Percentiles rank a stretch among this genome's conserved stretches.
Conservation (phyloP, 2,113 vertebrate genomes). For the Brachypodius melanocephalos region DNA sequence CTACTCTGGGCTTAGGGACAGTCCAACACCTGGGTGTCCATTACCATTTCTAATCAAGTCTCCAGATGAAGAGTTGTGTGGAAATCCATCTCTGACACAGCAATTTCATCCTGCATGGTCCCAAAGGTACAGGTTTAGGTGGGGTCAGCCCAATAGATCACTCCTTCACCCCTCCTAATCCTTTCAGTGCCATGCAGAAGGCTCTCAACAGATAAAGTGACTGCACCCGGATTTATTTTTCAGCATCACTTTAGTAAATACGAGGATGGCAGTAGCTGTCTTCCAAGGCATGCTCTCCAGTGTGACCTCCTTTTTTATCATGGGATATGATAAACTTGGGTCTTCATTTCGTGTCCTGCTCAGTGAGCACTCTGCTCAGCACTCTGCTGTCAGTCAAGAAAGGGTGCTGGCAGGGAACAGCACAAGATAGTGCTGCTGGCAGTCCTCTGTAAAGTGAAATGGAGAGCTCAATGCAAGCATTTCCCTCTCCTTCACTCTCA, state of each 20-base stretch:
- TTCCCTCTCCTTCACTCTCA: not conserved
- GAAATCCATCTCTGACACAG: not conserved
- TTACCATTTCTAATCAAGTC: not conserved
- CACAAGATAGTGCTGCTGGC: not conserved
- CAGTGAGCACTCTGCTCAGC: rapidly evolving
- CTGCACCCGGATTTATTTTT: not conserved
- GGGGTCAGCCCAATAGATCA: not conserved
- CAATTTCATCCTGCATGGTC: not conserved
- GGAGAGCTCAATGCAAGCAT: not conserved
- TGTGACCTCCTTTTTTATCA: not conserved
- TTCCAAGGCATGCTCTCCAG: not conserved
- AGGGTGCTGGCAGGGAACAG: not conserved
- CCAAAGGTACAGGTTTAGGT: not conserved
- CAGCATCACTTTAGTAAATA: not conserved
- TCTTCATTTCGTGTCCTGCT: not conserved
- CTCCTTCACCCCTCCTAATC: not conserved
- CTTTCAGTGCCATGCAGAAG: not conserved
- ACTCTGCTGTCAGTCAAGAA: not conserved
- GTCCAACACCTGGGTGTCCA: not conserved
- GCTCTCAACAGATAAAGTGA: not conserved
- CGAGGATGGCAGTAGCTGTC: not conserved
- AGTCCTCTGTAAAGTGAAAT: not conserved
- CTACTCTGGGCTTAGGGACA: not conserved
- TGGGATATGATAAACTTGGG: not conserved
- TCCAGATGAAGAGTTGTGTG: not conserved